Evolutionary conservation across 2,888 invertebrate species (phyloP), one percentile per base, ranked within the genome.

Genomic region (Clitarchus hookeri): DNA sequence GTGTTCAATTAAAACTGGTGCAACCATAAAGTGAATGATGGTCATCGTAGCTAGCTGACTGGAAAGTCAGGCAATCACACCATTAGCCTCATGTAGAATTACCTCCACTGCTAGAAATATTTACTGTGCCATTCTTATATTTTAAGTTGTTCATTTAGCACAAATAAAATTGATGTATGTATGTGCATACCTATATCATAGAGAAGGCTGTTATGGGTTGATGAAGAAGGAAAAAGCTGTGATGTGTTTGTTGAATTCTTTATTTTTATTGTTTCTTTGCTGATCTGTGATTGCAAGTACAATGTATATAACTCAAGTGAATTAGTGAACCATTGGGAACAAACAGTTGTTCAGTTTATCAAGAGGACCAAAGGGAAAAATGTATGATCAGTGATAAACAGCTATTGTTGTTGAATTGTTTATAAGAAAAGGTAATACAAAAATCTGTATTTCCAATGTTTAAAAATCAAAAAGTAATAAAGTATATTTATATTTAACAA

Each of bases 241-340:
- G 19, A 65, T 65, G 65, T 65, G 65, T 65, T 65, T 65, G 65
- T 65, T 65, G n/a, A 65, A n/a, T 65, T 65, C 65, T 65, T 23
- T 65, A 65, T 65, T 65, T n/a, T 65, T n/a, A 23, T 65, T 65
- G 65, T 65, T 65, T 19, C 65, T 65, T 19, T 65, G 65, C 65
- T 65, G 65, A 65, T 65, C 65, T 65, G 65, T 65, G 65, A 65
- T 65, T 65, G 65, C 8, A n/a, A 65, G 65, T 65, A 65, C n/a
- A 65, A 65, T 65, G 65, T 65, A 65, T 65, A 65, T 65, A 65
- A 65, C n/a, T 65, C 65, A 65, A 65, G 65, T 65, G 65, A 65
- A 65, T 65, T n/a, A 65, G 65, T 16, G 19, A n/a, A 65, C 65
- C 65, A 65, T 0, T 36, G 65, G 23, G n/a, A n/a, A 65, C 65